Base-by-base conservation (phyloP, 2,797 vertebrate species). In the Phoxinus dragarum region DNA sequence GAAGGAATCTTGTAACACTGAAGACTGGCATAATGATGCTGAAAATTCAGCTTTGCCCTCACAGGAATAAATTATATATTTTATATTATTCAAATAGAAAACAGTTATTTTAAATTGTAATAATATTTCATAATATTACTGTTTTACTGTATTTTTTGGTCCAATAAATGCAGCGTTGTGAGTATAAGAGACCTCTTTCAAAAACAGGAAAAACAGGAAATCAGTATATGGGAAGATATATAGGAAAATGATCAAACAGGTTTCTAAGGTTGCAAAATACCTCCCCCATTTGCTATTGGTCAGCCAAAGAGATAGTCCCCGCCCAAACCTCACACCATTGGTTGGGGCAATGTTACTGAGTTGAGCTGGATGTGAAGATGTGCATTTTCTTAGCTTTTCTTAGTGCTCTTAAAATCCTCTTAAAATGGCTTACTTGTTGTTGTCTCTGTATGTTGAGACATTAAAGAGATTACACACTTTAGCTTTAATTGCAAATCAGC, bases 401-500 rank as follows among this genome's bases (percentile, higher is more conserved):
- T 49, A n/a, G 23, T 56, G 9, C 7, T 8, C 52, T 21, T 21
- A 54, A 54, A 49, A 19, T 73, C n/a, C 2, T 49, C 71, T 31
- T n/a, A 73, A 38, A 36, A 76, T 10, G 12, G 21, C 7, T 42
- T 78, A 42, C 1, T 27, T 40, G 17, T 61, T 27, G 23, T 42
- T 27, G 36, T 17, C 7, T 27, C 21, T 61, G 36, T 61, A 40
- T 77, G 23, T 6, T 14, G 23, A 61, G 23, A 78, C 36, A 78
- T 61, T n/a, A 44, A 64, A 61, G 5, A 61, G 36, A 78, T 44
- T 64, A 40, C 16, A 34, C 38, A 64, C 36, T 61, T 31, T n/a
- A 31, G 56, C 38, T 68, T 44, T 68, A 56, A 40, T n/a, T 11
- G 61, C 27, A 59, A 81, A 89, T 72, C 67, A 68, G 31, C 47